phyloP scores from a whole-genome alignment of 2,797 vertebrate genomes.

The Poecilia velifera region DNA sequence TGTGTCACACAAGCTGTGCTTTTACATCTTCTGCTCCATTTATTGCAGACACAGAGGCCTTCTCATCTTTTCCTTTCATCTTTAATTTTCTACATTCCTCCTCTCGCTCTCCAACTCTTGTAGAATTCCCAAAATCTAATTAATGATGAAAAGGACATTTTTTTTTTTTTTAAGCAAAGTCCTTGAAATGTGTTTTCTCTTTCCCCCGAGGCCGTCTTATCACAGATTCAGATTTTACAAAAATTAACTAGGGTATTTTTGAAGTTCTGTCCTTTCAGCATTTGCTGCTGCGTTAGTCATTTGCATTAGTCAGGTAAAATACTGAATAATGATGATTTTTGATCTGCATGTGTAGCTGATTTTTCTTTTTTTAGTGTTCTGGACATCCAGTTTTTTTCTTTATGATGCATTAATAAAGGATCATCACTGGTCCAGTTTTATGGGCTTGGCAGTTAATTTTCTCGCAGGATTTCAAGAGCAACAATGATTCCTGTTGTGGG shows the following conservation, averaged over 20 bases:
- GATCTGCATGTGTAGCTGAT: not conserved
- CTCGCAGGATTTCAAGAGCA: not conserved
- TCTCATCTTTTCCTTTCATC: conserved; percentile 68
- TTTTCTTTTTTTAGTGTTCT: not conserved
- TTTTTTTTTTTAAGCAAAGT: conserved; percentile 74
- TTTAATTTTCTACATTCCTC: conserved; percentile 57
- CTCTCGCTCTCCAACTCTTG: conserved; percentile 46
- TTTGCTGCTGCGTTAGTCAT: not conserved
- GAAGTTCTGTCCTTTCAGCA: not conserved
- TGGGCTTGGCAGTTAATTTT: not conserved
- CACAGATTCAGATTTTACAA: conserved; percentile 49
- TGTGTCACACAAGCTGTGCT: conserved; percentile 71
- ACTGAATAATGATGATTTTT: not conserved
- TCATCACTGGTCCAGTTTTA: not conserved
- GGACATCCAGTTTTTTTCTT: not conserved
- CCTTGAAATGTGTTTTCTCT: conserved; percentile 82
- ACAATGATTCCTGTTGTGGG: not conserved
- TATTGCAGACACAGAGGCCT: conserved; percentile 50
- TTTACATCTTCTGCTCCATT: conserved; percentile 73
- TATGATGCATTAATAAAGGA: not conserved
- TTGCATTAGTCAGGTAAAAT: not conserved
- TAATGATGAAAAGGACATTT: conserved; percentile 86
- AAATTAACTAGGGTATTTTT: conserved; percentile 38
- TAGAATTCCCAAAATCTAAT: conserved; percentile 80
- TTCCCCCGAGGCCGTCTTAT: conserved; percentile 67